Conservation (phyloP, 2,888 invertebrate genomes). For the Hirtodrosophila histrioides region DNA sequence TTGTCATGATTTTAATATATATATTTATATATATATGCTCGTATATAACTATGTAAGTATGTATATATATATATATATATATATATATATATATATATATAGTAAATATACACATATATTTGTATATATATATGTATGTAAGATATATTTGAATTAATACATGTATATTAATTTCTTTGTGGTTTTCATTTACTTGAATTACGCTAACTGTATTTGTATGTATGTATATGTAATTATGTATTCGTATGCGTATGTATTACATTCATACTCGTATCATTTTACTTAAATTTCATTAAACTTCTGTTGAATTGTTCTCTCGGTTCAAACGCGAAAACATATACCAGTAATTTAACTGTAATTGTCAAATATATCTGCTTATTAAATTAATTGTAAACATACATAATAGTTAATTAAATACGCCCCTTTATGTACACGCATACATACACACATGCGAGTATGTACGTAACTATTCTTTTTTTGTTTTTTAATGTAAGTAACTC, state of each 20-base stretch:
- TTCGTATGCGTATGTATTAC: slow-evolving; percentile 16
- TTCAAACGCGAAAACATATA: slow-evolving; percentile 20
- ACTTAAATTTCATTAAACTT: slow-evolving; percentile 13
- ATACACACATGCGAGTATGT: slow-evolving; percentile 11
- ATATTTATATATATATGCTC: slow-evolving; percentile 11
- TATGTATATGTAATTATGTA: slow-evolving; percentile 14
- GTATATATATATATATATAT: slow-evolving; percentile 48
- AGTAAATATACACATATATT: slow-evolving; percentile 26
- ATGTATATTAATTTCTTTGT: slow-evolving; percentile 29
- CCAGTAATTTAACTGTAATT: slow-evolving; percentile 15
- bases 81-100: slow-evolving; percentile 24
- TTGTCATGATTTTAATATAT: slow-evolving; percentile 38
- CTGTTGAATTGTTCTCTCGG: slow-evolving; percentile 6
- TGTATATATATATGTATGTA: slow-evolving; percentile 24
- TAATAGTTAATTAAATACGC: slow-evolving; percentile 51
- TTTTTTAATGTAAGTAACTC: neutral
- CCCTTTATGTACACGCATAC: slow-evolving; percentile 29
- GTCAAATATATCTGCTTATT: slow-evolving; percentile 23
- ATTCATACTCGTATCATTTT: slow-evolving; percentile 20
- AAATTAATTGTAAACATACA: slow-evolving; percentile 40
- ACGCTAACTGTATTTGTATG: slow-evolving; percentile 15
- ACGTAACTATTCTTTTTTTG: slow-evolving; percentile 2
- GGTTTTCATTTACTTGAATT: slow-evolving; percentile 26
- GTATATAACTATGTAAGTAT: slow-evolving; percentile 39
- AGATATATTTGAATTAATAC: slow-evolving; percentile 60